These are phyloP conservation scores for Gopherus evgoodei DNA, from an alignment of 2,113 vertebrate species.

Conservation along the genomic window DNA sequence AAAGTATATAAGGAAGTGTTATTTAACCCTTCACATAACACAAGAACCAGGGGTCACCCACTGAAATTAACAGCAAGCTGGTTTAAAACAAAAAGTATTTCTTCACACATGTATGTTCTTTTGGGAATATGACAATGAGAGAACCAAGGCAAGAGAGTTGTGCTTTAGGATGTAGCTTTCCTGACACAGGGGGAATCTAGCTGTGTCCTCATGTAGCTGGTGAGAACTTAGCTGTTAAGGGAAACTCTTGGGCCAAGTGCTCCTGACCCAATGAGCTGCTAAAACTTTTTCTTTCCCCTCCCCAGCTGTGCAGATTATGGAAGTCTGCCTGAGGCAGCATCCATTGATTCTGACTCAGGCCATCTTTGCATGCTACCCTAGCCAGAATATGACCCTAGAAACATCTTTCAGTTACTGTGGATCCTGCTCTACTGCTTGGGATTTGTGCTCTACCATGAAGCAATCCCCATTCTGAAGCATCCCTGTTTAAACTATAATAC, in stretches of 20 bases:
- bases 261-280: background rate
- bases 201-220: background rate
- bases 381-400: background rate
- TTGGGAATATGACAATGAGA: background rate
- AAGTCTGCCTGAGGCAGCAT: background rate
- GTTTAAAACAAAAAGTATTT: background rate
- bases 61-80: background rate
- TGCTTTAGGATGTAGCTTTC: background rate
- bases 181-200: background rate
- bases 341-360: background rate
- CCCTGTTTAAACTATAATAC: constrained; percentile 59
- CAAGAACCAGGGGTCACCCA: background rate
- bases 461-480: background rate
- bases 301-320: background rate
- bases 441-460: background rate
- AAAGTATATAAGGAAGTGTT: background rate
- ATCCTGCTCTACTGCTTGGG: background rate
- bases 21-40: background rate
- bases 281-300: background rate
- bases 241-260: background rate
- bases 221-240: background rate
- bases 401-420: background rate
- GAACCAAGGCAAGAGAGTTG: background rate
- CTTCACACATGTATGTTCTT: background rate
- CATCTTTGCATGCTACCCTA: background rate